phyloP scores from a whole-genome alignment of 2,888 invertebrate genomes.

The Leptarthrus brevirostris region DNA sequence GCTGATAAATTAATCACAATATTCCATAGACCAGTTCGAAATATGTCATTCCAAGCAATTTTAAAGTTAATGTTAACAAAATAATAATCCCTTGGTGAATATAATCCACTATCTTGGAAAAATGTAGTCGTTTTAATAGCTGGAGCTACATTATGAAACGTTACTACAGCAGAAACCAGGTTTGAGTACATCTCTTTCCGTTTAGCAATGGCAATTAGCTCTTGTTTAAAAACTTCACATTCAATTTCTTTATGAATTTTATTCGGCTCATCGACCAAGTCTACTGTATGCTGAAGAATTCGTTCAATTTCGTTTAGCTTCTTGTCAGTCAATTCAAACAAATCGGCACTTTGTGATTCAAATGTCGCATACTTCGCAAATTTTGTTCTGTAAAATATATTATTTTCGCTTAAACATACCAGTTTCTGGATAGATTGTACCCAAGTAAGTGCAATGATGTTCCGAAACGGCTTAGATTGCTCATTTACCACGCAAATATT shows the following conservation, averaged over 20 bases:
- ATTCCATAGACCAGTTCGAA: slow-evolving; percentile 39
- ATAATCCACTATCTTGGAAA: slow-evolving; percentile 3
- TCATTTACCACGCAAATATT: slow-evolving; percentile 59
- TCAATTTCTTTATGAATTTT: slow-evolving; percentile 24
- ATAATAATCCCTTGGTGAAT: slow-evolving; percentile 19
- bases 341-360: background rate
- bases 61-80: slow-evolving; percentile 48
- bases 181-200: slow-evolving; percentile 7
- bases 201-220: slow-evolving; percentile 15
- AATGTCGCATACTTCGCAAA: slow-evolving; percentile 49
- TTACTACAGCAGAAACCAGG: slow-evolving; percentile 49
- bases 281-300: background rate
- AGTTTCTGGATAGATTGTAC: slow-evolving; percentile 59
- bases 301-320: slow-evolving; percentile 4
- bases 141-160: slow-evolving; percentile 58
- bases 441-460: slow-evolving; percentile 63
- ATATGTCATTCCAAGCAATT: slow-evolving; percentile 45
- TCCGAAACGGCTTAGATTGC: slow-evolving; percentile 58
- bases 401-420: slow-evolving; percentile 64
- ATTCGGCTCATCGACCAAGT: slow-evolving; percentile 36
- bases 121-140: slow-evolving; percentile 37
- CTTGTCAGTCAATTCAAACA: slow-evolving; percentile 1
- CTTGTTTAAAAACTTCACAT: slow-evolving; percentile 33
- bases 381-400: slow-evolving; percentile 62
- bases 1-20: slow-evolving; percentile 20